phyloP scores from a whole-genome alignment of 2,113 vertebrate genomes.

The Accipiter virgatus region DNA sequence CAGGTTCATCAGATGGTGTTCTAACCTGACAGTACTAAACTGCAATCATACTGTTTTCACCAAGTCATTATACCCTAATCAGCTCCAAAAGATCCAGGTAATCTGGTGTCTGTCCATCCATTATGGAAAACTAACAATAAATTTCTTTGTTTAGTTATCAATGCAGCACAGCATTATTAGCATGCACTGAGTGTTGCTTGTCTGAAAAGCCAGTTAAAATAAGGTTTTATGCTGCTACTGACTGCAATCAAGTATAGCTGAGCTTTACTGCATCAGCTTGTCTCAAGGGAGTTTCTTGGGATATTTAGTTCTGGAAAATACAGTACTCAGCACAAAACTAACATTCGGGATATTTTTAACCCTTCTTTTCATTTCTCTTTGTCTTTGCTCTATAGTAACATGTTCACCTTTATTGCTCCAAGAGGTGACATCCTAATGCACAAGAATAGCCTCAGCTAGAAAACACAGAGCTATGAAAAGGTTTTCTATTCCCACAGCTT shows the following conservation, averaged over 20 bases:
- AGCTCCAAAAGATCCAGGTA: background rate
- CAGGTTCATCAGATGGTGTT: accelerated
- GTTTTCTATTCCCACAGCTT: background rate
- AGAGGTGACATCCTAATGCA: background rate
- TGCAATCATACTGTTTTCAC: background rate
- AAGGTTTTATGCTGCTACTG: slow-evolving; percentile 7
- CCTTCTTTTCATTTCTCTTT: background rate
- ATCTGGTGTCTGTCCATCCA: background rate
- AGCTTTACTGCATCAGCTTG: background rate
- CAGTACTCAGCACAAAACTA: background rate
- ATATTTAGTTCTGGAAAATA: background rate
- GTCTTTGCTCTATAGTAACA: accelerated
- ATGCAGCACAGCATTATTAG: background rate
- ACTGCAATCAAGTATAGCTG: background rate
- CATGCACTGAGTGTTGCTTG: background rate
- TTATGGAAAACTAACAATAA: background rate
- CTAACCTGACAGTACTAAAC: background rate
- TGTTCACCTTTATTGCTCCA: background rate
- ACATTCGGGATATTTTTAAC: background rate
- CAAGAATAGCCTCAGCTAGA: background rate
- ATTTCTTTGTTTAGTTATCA: background rate
- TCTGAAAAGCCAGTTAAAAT: slow-evolving; percentile 27
- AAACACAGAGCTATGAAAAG: background rate
- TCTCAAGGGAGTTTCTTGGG: background rate
- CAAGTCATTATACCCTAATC: background rate